Base-by-base conservation (phyloP, 2,888 invertebrate species). In the Luffia ferchaultella region DNA sequence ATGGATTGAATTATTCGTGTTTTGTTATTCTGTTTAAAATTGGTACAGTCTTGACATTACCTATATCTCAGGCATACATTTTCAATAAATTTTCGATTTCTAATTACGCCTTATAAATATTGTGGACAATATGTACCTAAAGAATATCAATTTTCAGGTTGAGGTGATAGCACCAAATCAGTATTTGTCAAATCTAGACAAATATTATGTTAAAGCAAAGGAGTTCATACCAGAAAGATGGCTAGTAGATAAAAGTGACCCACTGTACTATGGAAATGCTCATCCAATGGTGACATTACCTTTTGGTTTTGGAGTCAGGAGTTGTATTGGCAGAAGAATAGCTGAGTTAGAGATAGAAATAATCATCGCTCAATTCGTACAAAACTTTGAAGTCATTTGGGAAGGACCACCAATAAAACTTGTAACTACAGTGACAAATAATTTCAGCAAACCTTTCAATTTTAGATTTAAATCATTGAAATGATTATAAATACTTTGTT, bases 161-260 rank as follows among this genome's bases (percentile, higher is more conserved):
- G 90, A 92, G 63, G 87, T 93, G 0, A 80, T 93, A 49, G 89
- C 93, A 64, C 91, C 90, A 54, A 90, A 92, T 54, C 88, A 90
- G 64, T 88, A 88, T 49, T 83, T 90, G 53, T 89, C 90, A 53
- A 69, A 60, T 42, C 48, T 67, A 54, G 80, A 82, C 16, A 67
- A 86, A 57, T 77, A 89, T 62, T 91, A 89, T 61, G 76, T 85
- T 1, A 68, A 83, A 46, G 76, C 89, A 1, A 64, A 77, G 0
- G 72, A 84, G 41, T 92, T 87, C 61, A 60, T 86, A 44, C 91
- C 92, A 1, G 89, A 91, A 62, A 76, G 92, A 58, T 93, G 92
- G 92, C 60, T 91, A 7, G 83, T 85, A 46, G 83, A 82, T n/a
- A 84, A 78, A 58, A 58, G 62, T 1, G 71, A 76, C 59, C 78